Evolutionary conservation across 2,113 vertebrate species (phyloP).

Genomic region (Bambusicola thoracicus): DNA sequence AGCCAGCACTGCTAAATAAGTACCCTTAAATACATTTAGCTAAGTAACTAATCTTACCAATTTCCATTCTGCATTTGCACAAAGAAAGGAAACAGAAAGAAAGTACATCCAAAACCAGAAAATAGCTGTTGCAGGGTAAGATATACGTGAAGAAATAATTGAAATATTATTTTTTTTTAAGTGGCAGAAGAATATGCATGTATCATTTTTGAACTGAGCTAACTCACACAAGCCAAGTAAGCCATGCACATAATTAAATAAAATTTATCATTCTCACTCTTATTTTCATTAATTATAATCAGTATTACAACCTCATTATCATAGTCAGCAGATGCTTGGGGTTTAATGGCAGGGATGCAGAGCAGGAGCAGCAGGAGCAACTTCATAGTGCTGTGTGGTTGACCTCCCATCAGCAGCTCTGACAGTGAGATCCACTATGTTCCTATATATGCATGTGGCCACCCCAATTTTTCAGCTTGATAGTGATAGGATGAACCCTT

Average conservation of each 20-base stretch:
- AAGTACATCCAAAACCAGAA: conserved; percentile 10
- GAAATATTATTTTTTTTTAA: not conserved
- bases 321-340: not conserved
- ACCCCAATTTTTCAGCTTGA: not conserved
- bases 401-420: not conserved
- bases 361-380: conserved; percentile 74
- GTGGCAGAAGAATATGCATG: not conserved
- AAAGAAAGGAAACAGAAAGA: conserved; percentile 24
- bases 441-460: conserved; percentile 45
- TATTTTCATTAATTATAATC: not conserved
- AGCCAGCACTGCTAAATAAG: not conserved
- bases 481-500: not conserved
- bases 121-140: not conserved
- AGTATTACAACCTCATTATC: conserved; percentile 55
- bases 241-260: not conserved
- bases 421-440: not conserved
- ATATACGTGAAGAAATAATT: not conserved
- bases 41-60: conserved; percentile 35
- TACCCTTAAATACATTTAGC: not conserved
- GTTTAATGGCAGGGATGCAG: conserved; percentile 56
- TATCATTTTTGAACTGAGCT: not conserved
- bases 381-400: conserved; percentile 70
- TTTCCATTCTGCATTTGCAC: not conserved
- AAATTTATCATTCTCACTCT: not conserved
- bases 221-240: not conserved